Evolutionary conservation across 2,888 invertebrate genomes (phyloP).

Genomic region (Erebia palarica): DNA sequence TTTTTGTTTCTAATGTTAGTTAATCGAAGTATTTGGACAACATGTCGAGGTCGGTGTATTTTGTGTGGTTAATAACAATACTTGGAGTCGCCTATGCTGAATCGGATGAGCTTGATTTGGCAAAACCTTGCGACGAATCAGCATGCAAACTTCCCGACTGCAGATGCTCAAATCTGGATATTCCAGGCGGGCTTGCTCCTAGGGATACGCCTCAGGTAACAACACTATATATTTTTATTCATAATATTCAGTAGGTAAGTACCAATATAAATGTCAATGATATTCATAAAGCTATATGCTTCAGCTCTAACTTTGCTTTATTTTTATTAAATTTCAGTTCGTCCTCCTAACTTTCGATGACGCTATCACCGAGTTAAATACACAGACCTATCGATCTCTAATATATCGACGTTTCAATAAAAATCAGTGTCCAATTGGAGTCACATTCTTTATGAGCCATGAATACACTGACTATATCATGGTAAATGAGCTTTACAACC

Average conservation of each 20-base stretch:
- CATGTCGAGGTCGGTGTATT: slow-evolving; percentile 31
- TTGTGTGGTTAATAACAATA: slow-evolving; percentile 8
- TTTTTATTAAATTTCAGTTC: slow-evolving; percentile 74
- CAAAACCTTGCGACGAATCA: slow-evolving; percentile 50
- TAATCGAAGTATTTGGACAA: slow-evolving; percentile 15
- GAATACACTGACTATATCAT: slow-evolving; percentile 87
- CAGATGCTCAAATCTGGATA: slow-evolving; percentile 62
- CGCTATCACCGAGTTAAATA: slow-evolving; percentile 81
- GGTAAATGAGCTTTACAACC: slow-evolving; percentile 82
- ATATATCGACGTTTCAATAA: slow-evolving; percentile 82
- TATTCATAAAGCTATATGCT: no score
- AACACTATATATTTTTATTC: neutral
- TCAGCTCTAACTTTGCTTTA: no score
- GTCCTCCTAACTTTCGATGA: slow-evolving; percentile 87
- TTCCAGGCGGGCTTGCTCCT: slow-evolving; percentile 60
- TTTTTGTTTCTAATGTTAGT: slow-evolving; percentile 6
- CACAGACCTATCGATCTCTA: slow-evolving; percentile 77
- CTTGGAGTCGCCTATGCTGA: slow-evolving; percentile 30
- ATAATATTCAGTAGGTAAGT: no score
- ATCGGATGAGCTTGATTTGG: slow-evolving; percentile 39
- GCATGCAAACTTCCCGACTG: slow-evolving; percentile 71
- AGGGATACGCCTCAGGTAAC: slow-evolving; percentile 72
- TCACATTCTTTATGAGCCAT: slow-evolving; percentile 88
- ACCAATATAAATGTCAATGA: no score
- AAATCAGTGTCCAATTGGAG: slow-evolving; percentile 84